Base-by-base conservation (phyloP, 2,113 vertebrate species). In the Propithecus coquereli region DNA sequence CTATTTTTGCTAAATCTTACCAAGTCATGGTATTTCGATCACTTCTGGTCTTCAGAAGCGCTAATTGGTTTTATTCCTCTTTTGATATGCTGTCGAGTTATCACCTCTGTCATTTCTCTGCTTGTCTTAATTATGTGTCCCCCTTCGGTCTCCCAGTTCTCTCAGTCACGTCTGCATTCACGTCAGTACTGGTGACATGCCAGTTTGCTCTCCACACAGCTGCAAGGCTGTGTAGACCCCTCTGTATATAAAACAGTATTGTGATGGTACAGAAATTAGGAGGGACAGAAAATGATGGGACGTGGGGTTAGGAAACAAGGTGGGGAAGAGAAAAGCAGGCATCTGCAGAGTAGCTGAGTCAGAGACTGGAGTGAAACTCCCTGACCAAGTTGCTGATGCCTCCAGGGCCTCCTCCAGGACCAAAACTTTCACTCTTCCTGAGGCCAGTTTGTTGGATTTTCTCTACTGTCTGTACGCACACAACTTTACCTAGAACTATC, bases 71-170 rank as follows among this genome's bases (percentile, higher is more conserved):
- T 57, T 22, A 57, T 57, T 57, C 54, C 54, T 57, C 54, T 57
- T 57, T 57, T 14, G 7, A 57, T 57, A 57, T 57, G 54, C 8
- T 90, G 23, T 27, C 30, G 34, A 88, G 18, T 14, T 82, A 47
- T 22, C 37, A 80, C 37, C 12, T 43, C 52, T 76, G 4, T 14
- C 37, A 54, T 32, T 65, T 84, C 34, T 70, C 22, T 43, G 2
- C 8, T 30, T 6, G n/a, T 34, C 43, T 11, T 8, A 25, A 17
- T 0, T 8, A 2, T 5, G 2, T 30, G 34, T 23, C 4, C 43
- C 13, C 18, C 20, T 77, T 32, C 54, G 40, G 57, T 32, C 20
- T 30, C 63, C 34, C 8, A 32, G 16, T n/a, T 81, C 14, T 77
- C 43, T 47, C 50, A 37, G 43, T 87, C 23, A 77, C 8, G 20